Evolutionary conservation across 2,113 vertebrate genomes (phyloP), one percentile per base, ranked within the genome.

Genomic region (Chionis minor): DNA sequence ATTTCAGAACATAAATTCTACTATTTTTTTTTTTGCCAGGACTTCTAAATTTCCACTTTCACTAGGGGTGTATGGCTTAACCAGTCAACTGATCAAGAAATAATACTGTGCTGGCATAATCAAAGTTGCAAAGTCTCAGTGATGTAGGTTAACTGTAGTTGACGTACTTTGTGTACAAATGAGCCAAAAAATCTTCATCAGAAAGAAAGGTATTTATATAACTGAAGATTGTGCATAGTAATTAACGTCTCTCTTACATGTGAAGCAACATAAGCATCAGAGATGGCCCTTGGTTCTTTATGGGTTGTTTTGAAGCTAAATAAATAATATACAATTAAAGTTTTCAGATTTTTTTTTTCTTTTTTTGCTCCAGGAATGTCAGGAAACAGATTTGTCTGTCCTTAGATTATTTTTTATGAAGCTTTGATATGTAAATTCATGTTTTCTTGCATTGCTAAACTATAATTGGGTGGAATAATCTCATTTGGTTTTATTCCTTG

Each of bases 231-330:
- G 2, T 59, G 13, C 15, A 44, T 2, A 51, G 7, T 38, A 27
- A 75, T 59, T 54, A 33, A 65, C 14, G 3, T 85, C 11, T 49
- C 22, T 82, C 9, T 86, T 33, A 44, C 2, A 33, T 30, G 8
- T 40, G 18, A 74, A 56, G 12, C 0, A 2, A 65, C 3, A 1
- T 42, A 59, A 61, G 20, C 23, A 6, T 66, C 7, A 4, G 58
- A 67, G 35, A 33, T 49, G 10, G 12, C 6, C 3, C 2, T 52
- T 47, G 5, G 3, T 44, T 47, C 26, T 44, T 67, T 65, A 38
- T 13, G 4, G 12, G 30, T 87, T 85, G 3, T 28, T 82, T 58
- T 74, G 32, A 75, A 73, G 5, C 5, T n/a, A 72, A 63, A 38
- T 17, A 55, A 86, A 44, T 45, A 55, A 24, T 38, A 38, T 47